Base-by-base conservation (phyloP, 2,113 vertebrate genomes). In the Rhabdomys dilectus region DNA sequence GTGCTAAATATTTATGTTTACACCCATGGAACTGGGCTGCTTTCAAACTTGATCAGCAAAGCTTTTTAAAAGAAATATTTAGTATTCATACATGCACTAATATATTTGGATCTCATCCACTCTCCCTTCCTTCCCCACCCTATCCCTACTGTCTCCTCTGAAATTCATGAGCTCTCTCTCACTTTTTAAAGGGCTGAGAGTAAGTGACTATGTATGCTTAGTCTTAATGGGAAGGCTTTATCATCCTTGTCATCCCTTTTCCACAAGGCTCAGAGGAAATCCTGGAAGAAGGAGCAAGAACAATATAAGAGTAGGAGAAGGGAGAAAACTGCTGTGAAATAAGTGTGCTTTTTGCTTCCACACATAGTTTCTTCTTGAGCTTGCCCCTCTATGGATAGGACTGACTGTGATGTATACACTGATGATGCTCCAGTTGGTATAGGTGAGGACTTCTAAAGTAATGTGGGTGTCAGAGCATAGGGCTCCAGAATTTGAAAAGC, bases 281-380 rank as follows among this genome's bases (percentile, higher is more conserved):
- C 16, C 45, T 80, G 31, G 31, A 80, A 53, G 51, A 53, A 39
- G 48, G 64, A 68, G 48, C 51, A 80, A 78, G 31, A 51, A 16
- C 22, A 51, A 17, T 78, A 10, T 51, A 56, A 36, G 17, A 56
- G 77, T 21, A 21, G 31, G 77, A 81, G 53, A 36, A 82, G 2
- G 11, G 34, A 82, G 21, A 82, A 13, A 58, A 72, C 34, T 72
- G 36, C 34, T 70, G 31, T 70, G 34, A 36, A 70, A 36, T 13
- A 36, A 81, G 19, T 62, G 7, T 88, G 75, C 45, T 45, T 89
- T 91, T 91, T 36, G 36, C 60, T 29, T 48, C 17, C 31, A 31
- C 86, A 22, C 64, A 48, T 78, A 51, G n/a, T 81, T 91, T 91
- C 31, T 73, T 82, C 48, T 88, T 96, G 76, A 91, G 24, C 94